Base-by-base conservation (phyloP, 2,888 invertebrate genomes). In the Heliconius ismenius region DNA sequence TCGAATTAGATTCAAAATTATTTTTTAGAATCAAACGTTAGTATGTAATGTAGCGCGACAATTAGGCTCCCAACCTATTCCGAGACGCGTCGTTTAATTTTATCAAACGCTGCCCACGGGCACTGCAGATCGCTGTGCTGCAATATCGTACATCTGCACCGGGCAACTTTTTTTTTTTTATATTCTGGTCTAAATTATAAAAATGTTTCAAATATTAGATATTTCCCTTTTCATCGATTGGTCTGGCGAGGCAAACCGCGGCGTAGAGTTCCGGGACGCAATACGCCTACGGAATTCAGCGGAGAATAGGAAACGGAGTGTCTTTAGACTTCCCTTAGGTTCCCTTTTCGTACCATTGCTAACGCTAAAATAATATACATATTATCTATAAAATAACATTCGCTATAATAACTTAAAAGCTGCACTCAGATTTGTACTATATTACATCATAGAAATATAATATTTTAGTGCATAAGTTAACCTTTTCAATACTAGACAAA, bases 81-180 rank as follows among this genome's bases (percentile, higher is more conserved):
- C 39, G 43, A 62, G 63, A 39, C 73, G 26, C 62, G 43, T 73
- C 62, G 63, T 73, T 63, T 73, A 73, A 73, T 62, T 73, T 73
- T 73, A 73, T 73, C 73, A 73, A 62, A 26, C 32, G 32, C 58
- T 24, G 58, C 73, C 39, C 73, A 63, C 62, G 63, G 28, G 24
- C 60, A 43, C 63, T 73, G 73, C 63, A 63, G 73, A 63, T 73
- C 63, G 43, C 39, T 63, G 60, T 63, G 43, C 73, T 73, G 73
- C 73, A 73, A 73, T 73, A 26, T 73, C 43, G 26, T 21, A 43
- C 18, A 73, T 60, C 43, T 26, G 39, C 60, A 73, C 21, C 62
- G n/a, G 24, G 18, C 63, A 63, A 63, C 43, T 43, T 3, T 32
- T 32, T 39, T 39, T 21, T 74, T 36, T 7, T 24, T 11, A 69